Base-by-base conservation (phyloP, 2,113 vertebrate genomes). In the Antigone vipio region DNA sequence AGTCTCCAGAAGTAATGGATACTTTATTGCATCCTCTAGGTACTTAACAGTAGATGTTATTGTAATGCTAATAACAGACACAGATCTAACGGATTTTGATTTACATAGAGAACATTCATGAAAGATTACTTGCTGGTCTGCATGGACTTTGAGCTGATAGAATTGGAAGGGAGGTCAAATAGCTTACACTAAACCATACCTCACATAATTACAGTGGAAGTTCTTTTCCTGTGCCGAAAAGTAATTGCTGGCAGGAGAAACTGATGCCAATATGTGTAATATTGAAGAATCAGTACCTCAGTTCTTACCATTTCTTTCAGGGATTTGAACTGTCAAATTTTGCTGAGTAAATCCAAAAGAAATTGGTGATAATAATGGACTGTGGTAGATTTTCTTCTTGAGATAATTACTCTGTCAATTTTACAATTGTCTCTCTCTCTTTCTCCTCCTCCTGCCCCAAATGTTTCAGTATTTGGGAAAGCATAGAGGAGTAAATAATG, bases 211-310 rank as follows among this genome's bases (percentile, higher is more conserved):
- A 95, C 74, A 55, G 71, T 90, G 32, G 52, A 0, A 8, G 85
- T 92, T 80, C n/a, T 62, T 88, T 89, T 88, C 49, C 62, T 66
- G 44, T 12, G 23, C 42, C 82, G 90, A 85, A 88, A 93, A 94
- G 66, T 77, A 95, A 93, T 96, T 96, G 89, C 88, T 96, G 66
- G 81, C 89, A 92, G 75, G 44, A 93, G 84, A 97, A 97, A 96
- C 81, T 30, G 52, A 77, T 72, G 40, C 62, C 93, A 93, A 66
- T 88, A 77, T 52, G 69, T 0, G 1, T 59, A 89, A 76, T 87
- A n/a, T 14, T 94, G 72, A 97, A 95, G 72, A 97, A 94, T 95
- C 93, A 93, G 62, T 80, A 64, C 45, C 68, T 96, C 50, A 58
- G 38, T 92, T 94, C 66, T 84, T 59, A 69, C 74, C 32, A 67